These are phyloP conservation scores for Cheilosia soror DNA, from an alignment of 2,888 invertebrate genomes.

Conservation along the genomic window DNA sequence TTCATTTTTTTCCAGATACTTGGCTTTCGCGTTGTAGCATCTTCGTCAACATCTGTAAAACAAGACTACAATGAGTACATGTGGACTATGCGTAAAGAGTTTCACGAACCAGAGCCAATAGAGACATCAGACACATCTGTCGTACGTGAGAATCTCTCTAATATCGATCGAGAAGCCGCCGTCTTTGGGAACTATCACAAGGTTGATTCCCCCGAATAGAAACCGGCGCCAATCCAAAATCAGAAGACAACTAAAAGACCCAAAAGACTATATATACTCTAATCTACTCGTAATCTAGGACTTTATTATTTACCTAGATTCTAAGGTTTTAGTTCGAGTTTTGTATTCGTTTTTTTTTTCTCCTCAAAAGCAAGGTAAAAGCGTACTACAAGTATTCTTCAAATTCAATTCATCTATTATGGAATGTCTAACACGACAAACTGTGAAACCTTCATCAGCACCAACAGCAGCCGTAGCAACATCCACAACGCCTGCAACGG, in stretches of 20 bases:
- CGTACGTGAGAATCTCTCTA: conserved; percentile 87
- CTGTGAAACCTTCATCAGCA: conserved; percentile 51
- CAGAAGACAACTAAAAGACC: conserved; percentile 58
- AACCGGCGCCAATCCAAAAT: background rate
- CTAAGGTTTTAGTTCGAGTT: conserved; percentile 39
- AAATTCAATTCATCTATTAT: conserved; percentile 63
- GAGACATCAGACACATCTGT: conserved; percentile 84
- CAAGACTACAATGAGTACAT: conserved; percentile 96
- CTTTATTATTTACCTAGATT: conserved; percentile 37
- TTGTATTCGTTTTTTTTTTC: conserved; percentile 22
- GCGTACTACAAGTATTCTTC: conserved; percentile 30
- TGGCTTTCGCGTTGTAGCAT: conserved; percentile 94
- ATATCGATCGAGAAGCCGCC: conserved; percentile 85
- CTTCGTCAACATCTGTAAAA: conserved; percentile 93
- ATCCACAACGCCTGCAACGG: conserved; percentile 46
- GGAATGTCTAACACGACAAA: conserved; percentile 69
- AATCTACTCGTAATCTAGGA: conserved; percentile 40
- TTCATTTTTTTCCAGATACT: conserved; percentile 86
- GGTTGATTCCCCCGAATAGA: conserved; percentile 83
- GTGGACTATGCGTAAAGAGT: conserved; percentile 97
- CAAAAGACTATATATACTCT: conserved; percentile 67
- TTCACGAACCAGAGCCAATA: conserved; percentile 89
- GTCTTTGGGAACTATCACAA: conserved; percentile 83
- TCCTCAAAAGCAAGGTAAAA: conserved; percentile 35
- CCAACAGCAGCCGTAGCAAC: conserved; percentile 50